Base-by-base conservation (phyloP, 2,797 vertebrate genomes). In the Euphonia xanthogaster region DNA sequence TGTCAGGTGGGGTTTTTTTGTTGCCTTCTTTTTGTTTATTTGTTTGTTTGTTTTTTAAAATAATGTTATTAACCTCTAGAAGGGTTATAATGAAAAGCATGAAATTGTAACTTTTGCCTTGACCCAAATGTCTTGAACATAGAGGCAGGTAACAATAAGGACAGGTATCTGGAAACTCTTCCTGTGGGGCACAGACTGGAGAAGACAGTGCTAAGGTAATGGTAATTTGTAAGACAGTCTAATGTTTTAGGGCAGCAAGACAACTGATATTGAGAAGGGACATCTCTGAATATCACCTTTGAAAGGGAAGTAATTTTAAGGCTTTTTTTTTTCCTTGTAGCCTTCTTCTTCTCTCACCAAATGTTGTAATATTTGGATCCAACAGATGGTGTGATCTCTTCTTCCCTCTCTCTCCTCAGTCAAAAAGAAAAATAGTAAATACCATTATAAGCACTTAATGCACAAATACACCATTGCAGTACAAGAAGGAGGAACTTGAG, bases 351-450 rank as follows among this genome's bases (percentile, higher is more conserved):
- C 35, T 86, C 58, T 75, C 61, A 72, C 28, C 25, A 93, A 72
- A 75, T 84, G 65, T 60, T 88, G 18, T 35, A 70, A 85, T 62
- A 47, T 48, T 51, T 18, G 55, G 60, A 75, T 66, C 55, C 55
- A 93, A 91, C 61, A 90, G 75, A 85, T 65, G 62, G 53, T 63
- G 20, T 30, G 62, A 78, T 77, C 73, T 90, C 50, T 70, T 88
- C 48, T 55, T 92, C 13, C 21, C 30, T 89, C 66, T 80, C 55
- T 76, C 54, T 67, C 58, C 70, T 91, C 60, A 58, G 70, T 67
- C 86, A 71, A 75, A 86, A 89, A 77, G 35, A 51, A 70, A 93
- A 94, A 85, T 35, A 87, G 65, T 88, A 92, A 94, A 93, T 77
- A 86, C 42, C 55, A 31, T 47, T 78, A 53, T 77, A 79, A 89